phyloP scores from a whole-genome alignment of 2,888 invertebrate genomes.

The Hypomecis atomaria region DNA sequence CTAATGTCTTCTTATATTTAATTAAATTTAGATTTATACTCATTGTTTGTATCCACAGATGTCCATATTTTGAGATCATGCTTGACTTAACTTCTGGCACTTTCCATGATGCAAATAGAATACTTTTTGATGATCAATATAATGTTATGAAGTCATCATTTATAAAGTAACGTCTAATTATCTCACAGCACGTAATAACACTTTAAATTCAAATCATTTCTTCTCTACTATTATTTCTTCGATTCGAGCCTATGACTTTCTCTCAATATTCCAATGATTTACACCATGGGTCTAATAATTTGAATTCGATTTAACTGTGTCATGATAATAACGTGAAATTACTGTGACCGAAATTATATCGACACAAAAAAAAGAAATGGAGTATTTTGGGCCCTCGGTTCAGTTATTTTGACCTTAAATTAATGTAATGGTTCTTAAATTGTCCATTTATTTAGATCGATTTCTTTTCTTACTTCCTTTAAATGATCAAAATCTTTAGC shows the following conservation, averaged over 20 bases:
- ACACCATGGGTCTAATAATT: constrained; percentile 28
- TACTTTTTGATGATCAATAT: neutral
- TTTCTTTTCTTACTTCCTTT: neutral
- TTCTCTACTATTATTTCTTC: constrained; percentile 3
- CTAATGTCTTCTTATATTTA: constrained; percentile 3
- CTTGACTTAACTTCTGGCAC: neutral
- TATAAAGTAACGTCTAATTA: constrained; percentile 5
- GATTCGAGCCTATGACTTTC: constrained; percentile 23
- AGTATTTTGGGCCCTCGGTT: constrained; percentile 20
- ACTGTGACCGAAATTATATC: constrained; percentile 30
- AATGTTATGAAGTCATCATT: constrained; percentile 6
- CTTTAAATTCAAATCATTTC: constrained; percentile 10
- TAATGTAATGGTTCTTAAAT: constrained; percentile 12
- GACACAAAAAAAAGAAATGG: constrained; percentile 21
- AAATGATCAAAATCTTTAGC: too few species aligned
- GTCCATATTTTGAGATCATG: constrained; percentile 1
- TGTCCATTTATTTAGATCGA: neutral
- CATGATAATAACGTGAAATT: constrained; percentile 28
- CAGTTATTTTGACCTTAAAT: constrained; percentile 29
- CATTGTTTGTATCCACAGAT: constrained; percentile 11
- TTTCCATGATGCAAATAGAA: neutral
- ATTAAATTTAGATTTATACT: constrained; percentile 12
- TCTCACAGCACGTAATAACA: constrained; percentile 10
- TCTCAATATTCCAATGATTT: constrained; percentile 28
- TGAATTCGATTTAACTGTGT: constrained; percentile 37